A percentile compares a stretch with the other conserved stretches of the same genome.
These are phyloP conservation scores for Xenopus petersii DNA, from an alignment of 2,797 vertebrate species.

Conservation along the genomic window DNA sequence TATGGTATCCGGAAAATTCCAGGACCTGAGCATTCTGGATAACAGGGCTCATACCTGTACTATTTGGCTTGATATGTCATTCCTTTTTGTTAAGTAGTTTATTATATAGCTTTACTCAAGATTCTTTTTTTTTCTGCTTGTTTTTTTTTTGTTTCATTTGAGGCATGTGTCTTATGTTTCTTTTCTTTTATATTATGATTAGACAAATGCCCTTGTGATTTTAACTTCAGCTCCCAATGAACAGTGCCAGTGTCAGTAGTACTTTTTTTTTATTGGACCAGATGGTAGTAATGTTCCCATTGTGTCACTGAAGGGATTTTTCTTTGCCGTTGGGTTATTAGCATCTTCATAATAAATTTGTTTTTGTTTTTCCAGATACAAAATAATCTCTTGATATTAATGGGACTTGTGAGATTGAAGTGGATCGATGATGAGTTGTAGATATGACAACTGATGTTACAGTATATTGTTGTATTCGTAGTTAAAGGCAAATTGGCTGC, in stretches of 20 bases:
- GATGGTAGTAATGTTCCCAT: conserved; percentile 39
- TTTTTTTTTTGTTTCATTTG: conserved; percentile 25
- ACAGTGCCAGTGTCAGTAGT: conserved; percentile 33
- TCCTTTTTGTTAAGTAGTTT: too few species aligned
- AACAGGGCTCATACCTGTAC: too few species aligned
- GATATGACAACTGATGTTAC: too few species aligned
- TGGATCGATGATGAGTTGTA: too few species aligned
- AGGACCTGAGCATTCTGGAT: too few species aligned
- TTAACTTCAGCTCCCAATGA: conserved; percentile 34
- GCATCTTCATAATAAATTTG: not conserved
- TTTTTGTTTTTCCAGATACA: conserved; percentile 20
- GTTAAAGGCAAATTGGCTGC: too few species aligned
- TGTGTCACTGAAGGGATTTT: conserved; percentile 46
- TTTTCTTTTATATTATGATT: conserved; percentile 43
- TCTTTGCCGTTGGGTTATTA: conserved; percentile 35
- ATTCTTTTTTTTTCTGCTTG: conserved; percentile 9
- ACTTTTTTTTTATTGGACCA: conserved; percentile 29
- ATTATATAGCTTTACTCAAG: not conserved
- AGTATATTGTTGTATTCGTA: too few species aligned
- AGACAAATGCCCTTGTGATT: conserved; percentile 42
- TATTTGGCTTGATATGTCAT: too few species aligned
- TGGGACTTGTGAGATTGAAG: too few species aligned
- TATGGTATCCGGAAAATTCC: too few species aligned
- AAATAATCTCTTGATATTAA: conserved; percentile 16
- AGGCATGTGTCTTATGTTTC: conserved; percentile 15